Evolutionary conservation across 2,113 vertebrate species (phyloP).

Genomic region (Struthidea cinerea): DNA sequence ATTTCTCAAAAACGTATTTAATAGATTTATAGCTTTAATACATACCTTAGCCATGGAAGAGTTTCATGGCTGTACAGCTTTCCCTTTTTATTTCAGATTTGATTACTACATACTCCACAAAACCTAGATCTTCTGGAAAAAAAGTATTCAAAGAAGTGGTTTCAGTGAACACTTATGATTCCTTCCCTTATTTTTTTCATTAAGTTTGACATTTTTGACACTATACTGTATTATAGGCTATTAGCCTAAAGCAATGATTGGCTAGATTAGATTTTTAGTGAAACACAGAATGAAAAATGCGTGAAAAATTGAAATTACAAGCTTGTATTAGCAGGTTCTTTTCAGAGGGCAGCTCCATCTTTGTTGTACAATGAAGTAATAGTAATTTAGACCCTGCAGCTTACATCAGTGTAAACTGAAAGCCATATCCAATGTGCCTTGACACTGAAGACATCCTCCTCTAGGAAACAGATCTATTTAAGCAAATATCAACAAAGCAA

Average conservation of each 20-base stretch:
- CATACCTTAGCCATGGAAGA: background rate
- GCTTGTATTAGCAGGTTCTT: background rate
- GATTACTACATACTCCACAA: background rate
- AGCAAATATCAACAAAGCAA: background rate
- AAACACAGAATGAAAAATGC: slow-evolving; percentile 2
- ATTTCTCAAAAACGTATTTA: background rate
- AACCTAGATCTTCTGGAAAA: background rate
- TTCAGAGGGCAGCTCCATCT: background rate
- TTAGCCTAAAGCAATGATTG: slow-evolving; percentile 21
- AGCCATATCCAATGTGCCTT: background rate
- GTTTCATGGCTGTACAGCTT: background rate
- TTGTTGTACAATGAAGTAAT: background rate
- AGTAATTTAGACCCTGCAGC: background rate
- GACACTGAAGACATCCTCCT: background rate
- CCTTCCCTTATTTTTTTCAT: background rate
- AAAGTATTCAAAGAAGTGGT: background rate
- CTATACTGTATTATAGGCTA: background rate
- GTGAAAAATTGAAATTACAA: slow-evolving; percentile 11
- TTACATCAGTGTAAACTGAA: background rate
- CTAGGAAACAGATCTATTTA: background rate
- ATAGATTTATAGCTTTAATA: background rate
- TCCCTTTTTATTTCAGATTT: background rate
- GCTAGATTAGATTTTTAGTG: slow-evolving; percentile 3
- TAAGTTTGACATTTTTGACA: slow-evolving; percentile 15
- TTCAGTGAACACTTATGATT: background rate